Percentiles rank a stretch among this genome's conserved stretches.
These are phyloP conservation scores for Parotocinclus haroldoi DNA, from an alignment of 2,797 vertebrate species.

Conservation along the genomic window DNA sequence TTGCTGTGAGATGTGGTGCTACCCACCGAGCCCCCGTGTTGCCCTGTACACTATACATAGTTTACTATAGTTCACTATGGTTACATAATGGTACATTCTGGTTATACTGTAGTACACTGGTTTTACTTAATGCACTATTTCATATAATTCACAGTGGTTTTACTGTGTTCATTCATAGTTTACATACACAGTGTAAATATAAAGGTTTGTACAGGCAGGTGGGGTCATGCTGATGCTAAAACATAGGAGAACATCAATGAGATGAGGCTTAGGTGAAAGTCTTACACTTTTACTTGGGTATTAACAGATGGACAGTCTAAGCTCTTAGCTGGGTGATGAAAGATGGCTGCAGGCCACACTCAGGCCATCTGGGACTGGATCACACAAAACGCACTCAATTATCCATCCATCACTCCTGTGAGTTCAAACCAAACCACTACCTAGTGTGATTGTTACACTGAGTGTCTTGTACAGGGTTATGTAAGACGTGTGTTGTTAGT, in stretches of 20 bases:
- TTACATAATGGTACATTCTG: too few relatives aligned
- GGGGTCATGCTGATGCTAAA: neutral
- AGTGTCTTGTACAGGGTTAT: too few relatives aligned
- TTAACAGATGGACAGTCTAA: constrained; percentile 36
- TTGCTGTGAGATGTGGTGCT: too few relatives aligned
- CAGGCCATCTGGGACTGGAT: constrained; percentile 37
- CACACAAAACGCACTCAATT: constrained; percentile 4
- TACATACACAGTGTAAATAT: neutral
- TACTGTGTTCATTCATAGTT: too few relatives aligned
- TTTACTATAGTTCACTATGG: neutral
- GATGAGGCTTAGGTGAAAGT: constrained; percentile 30
- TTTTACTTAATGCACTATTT: too few relatives aligned
- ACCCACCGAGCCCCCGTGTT: too few relatives aligned
- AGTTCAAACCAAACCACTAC: neutral
- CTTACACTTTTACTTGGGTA: constrained; percentile 19
- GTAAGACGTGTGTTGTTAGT: too few relatives aligned
- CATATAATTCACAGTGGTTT: too few relatives aligned
- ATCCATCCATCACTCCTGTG: constrained; percentile 1
- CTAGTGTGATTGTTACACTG: too few relatives aligned
- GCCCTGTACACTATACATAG: neutral
- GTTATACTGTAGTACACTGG: too few relatives aligned
- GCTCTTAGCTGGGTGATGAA: constrained; percentile 17
- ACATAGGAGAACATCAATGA: constrained; percentile 21
- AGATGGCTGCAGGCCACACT: constrained; percentile 24
- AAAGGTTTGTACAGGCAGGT: neutral